Evolutionary conservation across 2,888 invertebrate species (phyloP), one percentile per base, ranked within the genome.

Genomic region (Yponomeuta sedellus): DNA sequence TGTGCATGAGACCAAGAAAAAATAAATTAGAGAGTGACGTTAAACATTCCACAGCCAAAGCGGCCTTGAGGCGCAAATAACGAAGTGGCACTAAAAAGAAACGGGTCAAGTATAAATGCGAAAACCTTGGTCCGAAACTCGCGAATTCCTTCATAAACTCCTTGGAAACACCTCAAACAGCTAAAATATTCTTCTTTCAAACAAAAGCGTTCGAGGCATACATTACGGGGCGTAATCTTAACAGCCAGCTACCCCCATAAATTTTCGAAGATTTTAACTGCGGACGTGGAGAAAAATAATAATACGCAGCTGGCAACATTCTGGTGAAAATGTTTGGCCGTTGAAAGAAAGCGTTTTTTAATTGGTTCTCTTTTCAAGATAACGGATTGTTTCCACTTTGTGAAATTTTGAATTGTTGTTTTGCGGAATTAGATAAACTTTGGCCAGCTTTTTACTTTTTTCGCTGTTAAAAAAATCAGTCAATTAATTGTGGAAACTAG

Each of bases 211-310:
- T 52, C 16, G 16, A 52, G 44, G 44, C 16, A 52, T 52, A 52
- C 44, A 52, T 52, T 52, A 52, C 44, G 44, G 44, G 44, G 16
- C 44, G 44, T 52, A 52, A 52, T 52, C 44, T 52, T 12, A 16
- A 16, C 44, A 16, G 16, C 44, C 44, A 16, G 44, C 44, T 12
- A 52, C 44, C 44, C 44, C 12, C 44, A 52, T 52, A 52, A 52
- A 52, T 52, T 52, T 52, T 52, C 44, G 44, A 52, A 52, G 44
- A 52, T 52, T 52, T 52, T 52, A 52, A 52, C 44, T 52, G 44
- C 44, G 3, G 44, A 52, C 44, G 16, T 12, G 44, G 44, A 52
- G 44, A 52, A 52, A 52, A 52, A 52, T 52, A 52, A 52, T 16
- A 52, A 52, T 52, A 52, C 44, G 44, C 44, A 52, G 44, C 44